Evolutionary conservation across 1,140 invertebrate genomes (phyloP).

Genomic region (Lethrus apterus): DNA sequence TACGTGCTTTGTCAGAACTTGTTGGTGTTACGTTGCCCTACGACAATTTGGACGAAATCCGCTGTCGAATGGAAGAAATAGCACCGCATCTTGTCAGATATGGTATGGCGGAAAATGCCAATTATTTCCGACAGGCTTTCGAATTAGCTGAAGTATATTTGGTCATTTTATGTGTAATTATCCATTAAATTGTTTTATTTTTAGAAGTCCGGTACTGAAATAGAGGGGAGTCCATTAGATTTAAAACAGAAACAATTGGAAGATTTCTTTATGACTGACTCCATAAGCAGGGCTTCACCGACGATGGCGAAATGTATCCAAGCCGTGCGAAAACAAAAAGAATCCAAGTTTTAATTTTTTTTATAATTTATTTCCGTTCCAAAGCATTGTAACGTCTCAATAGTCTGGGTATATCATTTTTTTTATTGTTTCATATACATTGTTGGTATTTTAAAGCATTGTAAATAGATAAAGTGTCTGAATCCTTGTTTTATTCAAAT

Average conservation of each 20-base stretch:
- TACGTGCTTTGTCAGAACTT: conserved; percentile 69
- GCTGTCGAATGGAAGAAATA: conserved; percentile 72
- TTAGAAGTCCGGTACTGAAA: conserved; percentile 50
- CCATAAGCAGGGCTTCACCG: conserved; percentile 89
- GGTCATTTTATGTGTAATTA: conserved; percentile 12
- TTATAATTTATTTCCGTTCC: too few species aligned
- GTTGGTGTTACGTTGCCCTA: conserved; percentile 79
- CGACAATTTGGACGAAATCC: conserved; percentile 79
- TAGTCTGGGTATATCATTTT: too few species aligned
- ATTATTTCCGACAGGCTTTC: conserved; percentile 70
- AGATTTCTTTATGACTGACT: conserved; percentile 98
- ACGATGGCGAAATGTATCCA: conserved; percentile 99
- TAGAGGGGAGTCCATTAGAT: conserved; percentile 58
- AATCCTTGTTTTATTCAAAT: too few species aligned
- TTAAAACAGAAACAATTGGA: conserved; percentile 74
- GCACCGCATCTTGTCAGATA: conserved; percentile 83
- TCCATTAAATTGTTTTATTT: neutral
- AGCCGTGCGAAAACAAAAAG: conserved; percentile 73
- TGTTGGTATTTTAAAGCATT: too few species aligned
- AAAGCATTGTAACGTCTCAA: too few species aligned
- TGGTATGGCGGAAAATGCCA: conserved; percentile 73
- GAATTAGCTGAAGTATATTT: conserved; percentile 34
- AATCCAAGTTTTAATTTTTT: conserved; percentile 44
- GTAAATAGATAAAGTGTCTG: too few species aligned
- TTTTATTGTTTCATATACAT: too few species aligned